Evolutionary conservation across 2,113 vertebrate genomes (phyloP), one percentile per base, ranked within the genome.

Genomic region (Geococcyx californianus): DNA sequence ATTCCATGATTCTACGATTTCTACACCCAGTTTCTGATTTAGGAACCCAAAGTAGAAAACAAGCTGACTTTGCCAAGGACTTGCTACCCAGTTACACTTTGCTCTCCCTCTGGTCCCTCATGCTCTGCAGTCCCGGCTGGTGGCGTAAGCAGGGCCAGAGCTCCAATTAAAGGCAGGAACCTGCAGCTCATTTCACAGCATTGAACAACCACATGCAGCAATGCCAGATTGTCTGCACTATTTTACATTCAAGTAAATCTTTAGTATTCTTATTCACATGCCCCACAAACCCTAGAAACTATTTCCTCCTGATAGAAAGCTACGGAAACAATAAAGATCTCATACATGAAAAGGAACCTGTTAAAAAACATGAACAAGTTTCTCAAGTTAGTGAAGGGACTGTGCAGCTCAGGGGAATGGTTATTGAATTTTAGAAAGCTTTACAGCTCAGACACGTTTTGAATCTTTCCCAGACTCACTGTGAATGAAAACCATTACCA

Each of bases 291-390:
- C 51, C 60, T 12, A 51, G 40, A 70, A 88, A 55, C 38, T 13
- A 44, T 36, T 82, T 74, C 64, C 63, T 70, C 70, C 85, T 64
- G 72, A 38, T n/a, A 83, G 59, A 89, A 89, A 82, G 51, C 38
- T 72, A 40, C 56, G 91, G 88, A 95, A 93, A 84, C 78, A 85
- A 88, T 76, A 80, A 79, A 91, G 84, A 80, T 31, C 89, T 95
- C 68, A 90, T 73, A 93, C 51, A 79, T 93, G 87, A 94, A 94
- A 94, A 96, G 42, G 55, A 95, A 74, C 75, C 75, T 63, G 51
- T 91, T 96, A 95, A 95, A 95, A 97, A 94, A 87, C 84, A 95
- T 55, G 82, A 95, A 87, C 79, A 79, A 83, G 63, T 88, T 95
- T 96, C 85, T 94, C 67, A 74, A 74, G 76, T 91, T 67, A 90